Conservation (phyloP, 1,140 invertebrate genomes). For the Geopemphigus sp. region DNA sequence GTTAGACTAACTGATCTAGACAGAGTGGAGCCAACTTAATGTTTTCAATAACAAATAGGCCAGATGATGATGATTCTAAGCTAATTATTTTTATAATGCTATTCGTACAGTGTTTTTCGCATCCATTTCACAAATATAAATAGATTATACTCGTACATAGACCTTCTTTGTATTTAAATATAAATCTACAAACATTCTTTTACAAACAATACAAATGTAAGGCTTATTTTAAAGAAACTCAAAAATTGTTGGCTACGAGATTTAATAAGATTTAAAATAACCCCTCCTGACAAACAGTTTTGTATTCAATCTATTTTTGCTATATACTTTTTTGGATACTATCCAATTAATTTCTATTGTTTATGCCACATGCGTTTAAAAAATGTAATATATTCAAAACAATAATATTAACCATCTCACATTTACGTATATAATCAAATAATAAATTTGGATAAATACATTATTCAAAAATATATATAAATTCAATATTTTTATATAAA, state of each 20-base stretch:
- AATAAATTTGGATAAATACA: neutral
- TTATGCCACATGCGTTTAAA: neutral
- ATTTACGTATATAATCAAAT: neutral
- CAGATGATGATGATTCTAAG: neutral
- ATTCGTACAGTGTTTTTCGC: neutral
- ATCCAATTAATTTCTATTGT: constrained; percentile 36
- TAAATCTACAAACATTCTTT: neutral
- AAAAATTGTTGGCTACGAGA: neutral
- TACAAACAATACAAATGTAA: constrained; percentile 1
- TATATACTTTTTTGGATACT: neutral
- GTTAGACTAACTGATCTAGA: neutral
- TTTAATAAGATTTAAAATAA: neutral
- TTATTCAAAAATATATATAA: neutral
- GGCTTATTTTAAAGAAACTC: neutral
- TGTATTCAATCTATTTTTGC: constrained; percentile 4
- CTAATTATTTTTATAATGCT: neutral
- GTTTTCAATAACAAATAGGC: neutral
- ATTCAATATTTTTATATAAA: neutral
- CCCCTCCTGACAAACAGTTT: neutral
- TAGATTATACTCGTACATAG: neutral
- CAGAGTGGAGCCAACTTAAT: neutral
- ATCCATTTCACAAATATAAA: neutral
- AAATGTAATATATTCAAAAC: constrained; percentile 4
- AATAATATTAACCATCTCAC: neutral
- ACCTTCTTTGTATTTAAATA: neutral